Base-by-base conservation (phyloP, 2,797 vertebrate species). In the Saxicola maurus region DNA sequence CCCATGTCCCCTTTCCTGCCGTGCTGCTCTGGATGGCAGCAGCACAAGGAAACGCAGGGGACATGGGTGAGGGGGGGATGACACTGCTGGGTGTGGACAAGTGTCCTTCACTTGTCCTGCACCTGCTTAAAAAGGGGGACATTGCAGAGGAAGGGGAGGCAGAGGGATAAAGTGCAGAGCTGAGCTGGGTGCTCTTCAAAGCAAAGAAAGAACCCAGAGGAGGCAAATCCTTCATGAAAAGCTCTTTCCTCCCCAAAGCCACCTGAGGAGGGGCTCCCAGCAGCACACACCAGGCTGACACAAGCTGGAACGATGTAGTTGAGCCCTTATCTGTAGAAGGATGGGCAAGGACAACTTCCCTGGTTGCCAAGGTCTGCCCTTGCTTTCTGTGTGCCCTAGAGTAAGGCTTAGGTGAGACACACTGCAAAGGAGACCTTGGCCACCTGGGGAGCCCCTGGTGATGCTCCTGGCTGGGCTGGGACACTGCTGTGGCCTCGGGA, bases 91-190 rank as follows among this genome's bases (percentile, higher is more conserved):
- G 48, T 5, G 31, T 18, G 56, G 75, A 53, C 8, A 8, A 90
- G 53, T 1, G 25, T 42, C 38, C 56, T 31, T 45, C 1, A 6
- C 78, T 60, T 30, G 1, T 38, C 87, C 48, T 8, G 33, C 3
- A 0, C 5, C 72, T 15, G 40, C 45, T 31, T 16, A 10, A 25
- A 24, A 57, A 45, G 33, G 31, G 3, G 7, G 40, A 25, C 45
- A 11, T 62, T n/a, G 66, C 56, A 11, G 75, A 40, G 76, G 87
- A 24, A 31, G 15, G 37, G 57, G 52, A 89, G 38, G 67, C 59
- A 59, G 52, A 42, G 38, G 52, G 78, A 69, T 84, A 92, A 95
- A 94, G 91, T 90, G 84, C 89, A 83, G 82, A 89, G 87, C 89
- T 61, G 87, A 90, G 91, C 84, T 53, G 78, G 46, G 48, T 1